Conservation (phyloP, 2,797 vertebrate genomes). For the Xyrichtys novacula region DNA sequence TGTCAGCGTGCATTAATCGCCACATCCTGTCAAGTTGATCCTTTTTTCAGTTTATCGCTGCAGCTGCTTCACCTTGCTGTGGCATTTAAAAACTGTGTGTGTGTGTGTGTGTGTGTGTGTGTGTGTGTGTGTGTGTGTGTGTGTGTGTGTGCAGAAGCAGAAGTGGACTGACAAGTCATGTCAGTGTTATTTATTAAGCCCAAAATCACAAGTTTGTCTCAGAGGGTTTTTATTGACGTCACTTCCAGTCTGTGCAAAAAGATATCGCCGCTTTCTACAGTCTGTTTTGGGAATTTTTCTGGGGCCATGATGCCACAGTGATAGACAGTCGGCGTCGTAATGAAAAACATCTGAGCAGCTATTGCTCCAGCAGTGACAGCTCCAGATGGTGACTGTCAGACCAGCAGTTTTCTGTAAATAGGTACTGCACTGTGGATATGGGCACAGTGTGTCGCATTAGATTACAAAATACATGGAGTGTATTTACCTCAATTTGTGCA, state of each 20-base stretch:
- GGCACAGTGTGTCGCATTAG: not conserved
- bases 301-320: slow-evolving; percentile 26
- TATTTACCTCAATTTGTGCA: not conserved
- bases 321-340: not conserved
- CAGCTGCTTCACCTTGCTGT: slow-evolving; percentile 44
- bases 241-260: slow-evolving; percentile 48
- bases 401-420: slow-evolving; percentile 5
- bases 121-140: not conserved
- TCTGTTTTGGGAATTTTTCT: slow-evolving; percentile 43
- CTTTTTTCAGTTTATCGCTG: slow-evolving; percentile 3
- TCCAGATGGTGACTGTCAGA: slow-evolving; percentile 28
- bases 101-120: not conserved
- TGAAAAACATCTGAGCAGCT: slow-evolving; percentile 14
- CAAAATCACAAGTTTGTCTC: slow-evolving; percentile 57
- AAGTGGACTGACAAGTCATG: slow-evolving; percentile 33
- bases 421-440: not conserved
- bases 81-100: slow-evolving; percentile 20
- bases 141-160: slow-evolving; percentile 7
- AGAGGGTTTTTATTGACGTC: slow-evolving; percentile 54
- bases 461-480: not conserved
- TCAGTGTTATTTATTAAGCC: slow-evolving; percentile 56
- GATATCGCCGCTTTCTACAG: slow-evolving; percentile 31
- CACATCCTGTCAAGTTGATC: not conserved
- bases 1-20: not conserved
- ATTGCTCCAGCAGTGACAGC: not conserved